Evolutionary conservation across 2,113 vertebrate species (phyloP).

Genomic region (Megalops atlanticus): DNA sequence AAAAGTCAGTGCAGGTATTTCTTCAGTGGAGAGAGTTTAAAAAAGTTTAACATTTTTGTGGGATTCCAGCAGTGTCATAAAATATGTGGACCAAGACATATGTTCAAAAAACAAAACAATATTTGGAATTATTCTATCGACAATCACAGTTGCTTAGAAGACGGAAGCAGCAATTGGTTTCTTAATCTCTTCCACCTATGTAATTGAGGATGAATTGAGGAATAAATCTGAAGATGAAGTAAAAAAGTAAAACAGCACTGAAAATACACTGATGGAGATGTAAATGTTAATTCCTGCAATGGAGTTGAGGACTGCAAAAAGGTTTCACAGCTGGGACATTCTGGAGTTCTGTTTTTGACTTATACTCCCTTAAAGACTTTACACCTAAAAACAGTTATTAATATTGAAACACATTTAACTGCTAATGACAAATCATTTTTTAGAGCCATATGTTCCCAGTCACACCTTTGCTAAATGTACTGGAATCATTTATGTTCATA

Average conservation of each 20-base stretch:
- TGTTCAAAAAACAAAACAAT: neutral
- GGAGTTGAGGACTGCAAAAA: constrained; percentile 4
- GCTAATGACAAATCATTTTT: constrained; percentile 29
- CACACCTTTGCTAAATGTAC: constrained; percentile 52
- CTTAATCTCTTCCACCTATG: neutral
- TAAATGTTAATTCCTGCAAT: neutral
- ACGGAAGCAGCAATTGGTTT: constrained; percentile 20
- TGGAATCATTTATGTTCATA: constrained; percentile 47
- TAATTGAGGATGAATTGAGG: neutral
- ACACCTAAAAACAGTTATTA: constrained; percentile 30
- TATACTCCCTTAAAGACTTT: neutral
- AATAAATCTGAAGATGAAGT: neutral
- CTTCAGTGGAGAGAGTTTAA: too few species aligned
- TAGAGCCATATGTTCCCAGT: constrained; percentile 51
- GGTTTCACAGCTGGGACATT: neutral
- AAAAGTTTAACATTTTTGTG: constrained; percentile 70
- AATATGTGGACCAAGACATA: neutral
- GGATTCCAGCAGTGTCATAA: constrained; percentile 60
- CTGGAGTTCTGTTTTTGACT: neutral
- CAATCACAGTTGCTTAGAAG: constrained; percentile 52
- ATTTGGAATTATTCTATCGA: neutral
- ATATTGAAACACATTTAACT: constrained; percentile 43
- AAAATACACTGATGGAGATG: neutral
- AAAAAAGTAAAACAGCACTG: neutral
- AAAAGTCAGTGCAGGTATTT: constrained; percentile 78